Evolutionary conservation across 2,797 vertebrate species (phyloP).

Genomic region (Australoheros facetus): DNA sequence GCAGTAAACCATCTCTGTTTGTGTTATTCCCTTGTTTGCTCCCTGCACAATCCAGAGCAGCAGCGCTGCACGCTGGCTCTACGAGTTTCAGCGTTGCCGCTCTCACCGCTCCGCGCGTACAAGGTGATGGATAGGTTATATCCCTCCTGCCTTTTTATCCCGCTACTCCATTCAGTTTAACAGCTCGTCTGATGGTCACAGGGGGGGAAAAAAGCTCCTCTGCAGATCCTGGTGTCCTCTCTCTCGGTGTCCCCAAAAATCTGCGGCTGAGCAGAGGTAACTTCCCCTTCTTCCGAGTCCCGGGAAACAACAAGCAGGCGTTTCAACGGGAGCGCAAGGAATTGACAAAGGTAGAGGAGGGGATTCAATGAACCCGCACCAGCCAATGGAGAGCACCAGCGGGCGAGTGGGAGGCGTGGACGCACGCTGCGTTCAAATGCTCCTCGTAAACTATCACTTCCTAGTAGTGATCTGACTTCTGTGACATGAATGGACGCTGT

Average conservation of each 20-base stretch:
- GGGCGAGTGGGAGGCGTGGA: slow-evolving; percentile 61
- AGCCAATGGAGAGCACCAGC: slow-evolving; percentile 70
- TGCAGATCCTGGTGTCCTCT: neutral
- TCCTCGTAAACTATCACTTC: neutral
- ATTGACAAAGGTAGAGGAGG: slow-evolving; percentile 85
- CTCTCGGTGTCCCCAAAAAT: slow-evolving; percentile 2
- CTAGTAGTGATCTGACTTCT: rapidly evolving
- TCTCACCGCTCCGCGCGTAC: slow-evolving; percentile 24
- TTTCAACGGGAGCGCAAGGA: slow-evolving; percentile 80
- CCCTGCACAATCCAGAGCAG: slow-evolving; percentile 31
- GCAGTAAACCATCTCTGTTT: slow-evolving; percentile 72
- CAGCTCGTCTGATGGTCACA: neutral
- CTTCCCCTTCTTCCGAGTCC: slow-evolving; percentile 45
- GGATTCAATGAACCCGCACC: slow-evolving; percentile 66
- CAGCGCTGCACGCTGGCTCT: slow-evolving; percentile 33
- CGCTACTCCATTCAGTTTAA: slow-evolving; percentile 26
- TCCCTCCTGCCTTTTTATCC: slow-evolving; percentile 8
- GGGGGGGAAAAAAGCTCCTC: neutral
- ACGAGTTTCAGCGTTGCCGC: slow-evolving; percentile 22
- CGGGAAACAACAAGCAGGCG: slow-evolving; percentile 66
- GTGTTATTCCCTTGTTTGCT: slow-evolving; percentile 53
- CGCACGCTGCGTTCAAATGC: slow-evolving; percentile 28
- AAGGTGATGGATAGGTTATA: slow-evolving; percentile 56
- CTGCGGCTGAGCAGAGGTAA: neutral
- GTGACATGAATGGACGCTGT: neutral